Evolutionary conservation across 2,113 vertebrate species (phyloP), one percentile per base, ranked within the genome.

Genomic region (Cephalopholis sonnerati): DNA sequence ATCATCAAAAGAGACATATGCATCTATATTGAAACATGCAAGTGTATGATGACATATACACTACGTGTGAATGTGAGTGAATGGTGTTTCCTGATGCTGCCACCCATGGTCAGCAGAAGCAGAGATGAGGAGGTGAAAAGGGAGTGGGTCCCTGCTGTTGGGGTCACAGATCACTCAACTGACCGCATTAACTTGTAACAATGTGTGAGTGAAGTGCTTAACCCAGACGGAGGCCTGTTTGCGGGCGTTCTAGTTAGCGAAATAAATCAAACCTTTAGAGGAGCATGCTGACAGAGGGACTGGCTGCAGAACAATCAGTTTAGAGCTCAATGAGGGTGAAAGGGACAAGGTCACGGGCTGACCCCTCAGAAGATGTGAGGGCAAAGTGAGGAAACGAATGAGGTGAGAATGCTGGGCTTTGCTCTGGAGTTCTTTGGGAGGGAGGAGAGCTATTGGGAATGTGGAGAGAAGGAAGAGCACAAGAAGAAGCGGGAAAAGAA

Each of bases 171-270:
- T 94, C 92, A 92, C 77, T 91, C 85, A 90, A 91, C 79, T 84
- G 81, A 82, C 84, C 90, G 81, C 91, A 92, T 93, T 93, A 91
- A 91, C 87, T 90, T 73, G 81, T 83, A 92, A 93, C 92, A 94
- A 94, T 93, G 92, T 88, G 78, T 44, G 75, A 88, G 87, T 77
- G 84, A 91, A 90, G 91, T 83, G 86, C 89, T 92, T 82, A 79
- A 93, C 85, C 82, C 59, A 24, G 32, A 87, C 24, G 41, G 79
- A 83, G 74, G 77, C 73, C 77, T 62, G 79, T 74, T 79, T 48
- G 57, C 59, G 9, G 9, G 24, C 57, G 51, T 63, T 88, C 73
- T 41, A 54, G 82, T 87, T 74, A 50, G 87, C 58, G 82, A 85
- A 86, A 93, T 90, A 93, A 91, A 89, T 92, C 82, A 91, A 84